A percentile compares a stretch with the other conserved stretches of the same genome.
phyloP scores from a whole-genome alignment of 2,888 invertebrate genomes.

The Yponomeuta evonymella region DNA sequence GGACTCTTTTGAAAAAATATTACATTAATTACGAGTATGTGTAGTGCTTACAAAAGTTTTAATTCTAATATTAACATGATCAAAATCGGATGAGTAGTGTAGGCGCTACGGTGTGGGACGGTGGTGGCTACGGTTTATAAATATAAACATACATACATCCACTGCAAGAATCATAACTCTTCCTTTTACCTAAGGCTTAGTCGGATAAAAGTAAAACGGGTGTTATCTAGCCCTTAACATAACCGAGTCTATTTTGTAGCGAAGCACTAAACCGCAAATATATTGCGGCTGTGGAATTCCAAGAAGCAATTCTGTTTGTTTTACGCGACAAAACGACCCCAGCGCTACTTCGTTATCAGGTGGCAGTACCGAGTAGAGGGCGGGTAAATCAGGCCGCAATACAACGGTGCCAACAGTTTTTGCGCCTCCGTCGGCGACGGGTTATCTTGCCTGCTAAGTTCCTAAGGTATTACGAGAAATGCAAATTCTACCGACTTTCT shows the following conservation, averaged over 20 bases:
- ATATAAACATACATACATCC: too few species aligned
- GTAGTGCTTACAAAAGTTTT: too few species aligned
- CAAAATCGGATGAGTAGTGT: too few species aligned
- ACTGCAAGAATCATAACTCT: too few species aligned
- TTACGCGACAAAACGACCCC: not conserved
- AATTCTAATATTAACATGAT: too few species aligned
- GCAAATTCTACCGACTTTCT: conserved; percentile 18
- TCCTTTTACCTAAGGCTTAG: too few species aligned
- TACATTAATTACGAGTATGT: too few species aligned
- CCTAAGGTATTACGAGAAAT: conserved; percentile 13
- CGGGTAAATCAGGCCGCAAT: conserved; percentile 2
- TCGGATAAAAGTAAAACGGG: not conserved
- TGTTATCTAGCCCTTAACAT: not conserved
- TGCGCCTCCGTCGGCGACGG: conserved; percentile 11
- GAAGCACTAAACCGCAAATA: not conserved
- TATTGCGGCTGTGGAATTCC: not conserved
- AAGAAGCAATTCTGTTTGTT: not conserved
- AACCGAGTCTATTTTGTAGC: not conserved
- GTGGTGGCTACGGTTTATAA: too few species aligned
- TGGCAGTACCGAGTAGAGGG: not conserved
- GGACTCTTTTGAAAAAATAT: too few species aligned
- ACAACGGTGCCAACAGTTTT: conserved; percentile 15
- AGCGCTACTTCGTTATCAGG: not conserved
- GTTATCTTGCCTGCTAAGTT: conserved; percentile 17
- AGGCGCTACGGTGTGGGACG: too few species aligned